These are phyloP conservation scores for Chitala chitala DNA, from an alignment of 2,113 vertebrate species.

Conservation along the genomic window DNA sequence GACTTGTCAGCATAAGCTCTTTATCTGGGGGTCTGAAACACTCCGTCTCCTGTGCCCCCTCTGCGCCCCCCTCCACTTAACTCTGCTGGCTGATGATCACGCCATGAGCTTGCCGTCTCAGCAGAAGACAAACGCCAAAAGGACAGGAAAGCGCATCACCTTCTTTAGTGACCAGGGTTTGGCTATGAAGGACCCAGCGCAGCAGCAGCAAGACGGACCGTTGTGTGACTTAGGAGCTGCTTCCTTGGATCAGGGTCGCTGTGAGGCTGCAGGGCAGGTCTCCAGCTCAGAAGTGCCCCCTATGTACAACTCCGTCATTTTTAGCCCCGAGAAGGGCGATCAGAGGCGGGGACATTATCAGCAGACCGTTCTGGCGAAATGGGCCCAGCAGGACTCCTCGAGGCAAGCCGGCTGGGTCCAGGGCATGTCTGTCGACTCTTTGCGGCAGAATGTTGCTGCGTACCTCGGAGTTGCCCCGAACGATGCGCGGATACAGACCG, in stretches of 20 bases:
- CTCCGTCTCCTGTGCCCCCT: neutral
- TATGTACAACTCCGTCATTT: constrained; percentile 81
- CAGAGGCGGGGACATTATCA: constrained; percentile 79
- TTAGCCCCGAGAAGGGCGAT: constrained; percentile 76
- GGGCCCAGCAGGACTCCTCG: constrained; percentile 59
- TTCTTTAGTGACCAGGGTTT: constrained; percentile 76
- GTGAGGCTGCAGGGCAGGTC: constrained; percentile 49
- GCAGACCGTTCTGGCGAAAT: constrained; percentile 77
- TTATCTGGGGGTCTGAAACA: constrained; percentile 2
- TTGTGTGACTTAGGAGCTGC: constrained; percentile 69
- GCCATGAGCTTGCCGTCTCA: constrained; percentile 93
- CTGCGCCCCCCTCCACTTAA: constrained; percentile 3
- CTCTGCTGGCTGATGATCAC: constrained; percentile 53
- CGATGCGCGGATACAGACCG: constrained; percentile 57
- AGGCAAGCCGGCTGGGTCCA: constrained; percentile 72
- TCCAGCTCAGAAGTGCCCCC: constrained; percentile 57
- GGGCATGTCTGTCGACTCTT: constrained; percentile 59
- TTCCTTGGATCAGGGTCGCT: constrained; percentile 62
- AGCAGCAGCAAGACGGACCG: constrained; percentile 70
- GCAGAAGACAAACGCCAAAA: constrained; percentile 81
- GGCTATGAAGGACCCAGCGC: constrained; percentile 73
- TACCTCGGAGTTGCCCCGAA: constrained; percentile 70
- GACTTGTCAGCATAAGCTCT: neutral
- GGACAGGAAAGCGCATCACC: constrained; percentile 82
- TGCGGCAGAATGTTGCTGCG: constrained; percentile 69